phyloP scores from a whole-genome alignment of 1,140 invertebrate genomes.

The Zaprionus ghesquierei region DNA sequence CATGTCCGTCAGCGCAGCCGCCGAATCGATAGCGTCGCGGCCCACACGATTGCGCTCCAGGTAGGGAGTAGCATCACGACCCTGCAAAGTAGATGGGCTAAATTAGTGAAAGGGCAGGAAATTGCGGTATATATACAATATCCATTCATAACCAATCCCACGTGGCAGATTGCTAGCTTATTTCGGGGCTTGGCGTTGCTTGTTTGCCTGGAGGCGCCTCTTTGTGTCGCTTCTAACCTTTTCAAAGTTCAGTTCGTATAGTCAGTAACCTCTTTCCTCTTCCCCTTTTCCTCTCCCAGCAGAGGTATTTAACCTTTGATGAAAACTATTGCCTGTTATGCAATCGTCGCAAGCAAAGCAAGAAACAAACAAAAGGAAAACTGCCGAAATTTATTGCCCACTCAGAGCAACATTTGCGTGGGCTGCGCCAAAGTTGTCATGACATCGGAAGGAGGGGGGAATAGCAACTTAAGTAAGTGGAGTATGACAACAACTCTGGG shows the following conservation, averaged over 20 bases:
- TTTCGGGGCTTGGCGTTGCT: not conserved
- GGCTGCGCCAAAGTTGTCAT: not conserved
- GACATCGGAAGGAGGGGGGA: too few relatives aligned
- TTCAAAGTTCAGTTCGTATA: not conserved
- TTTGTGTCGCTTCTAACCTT: not conserved
- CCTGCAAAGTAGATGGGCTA: conserved; percentile 84
- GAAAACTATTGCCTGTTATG: conserved; percentile 49
- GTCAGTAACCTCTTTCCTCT: not conserved
- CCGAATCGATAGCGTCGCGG: conserved; percentile 96
- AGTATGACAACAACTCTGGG: conserved; percentile 37
- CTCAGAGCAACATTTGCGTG: conserved; percentile 4
- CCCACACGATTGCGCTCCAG: conserved; percentile 96
- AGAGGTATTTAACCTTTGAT: conserved; percentile 11
- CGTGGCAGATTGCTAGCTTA: not conserved
- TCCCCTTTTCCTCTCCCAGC: not conserved
- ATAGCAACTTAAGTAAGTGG: conserved; percentile 23
- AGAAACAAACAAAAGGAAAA: conserved; percentile 47
- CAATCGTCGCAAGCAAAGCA: conserved; percentile 26
- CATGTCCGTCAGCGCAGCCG: conserved; percentile 96
- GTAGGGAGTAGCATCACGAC: conserved; percentile 96
- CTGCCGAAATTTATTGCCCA: conserved; percentile 60
- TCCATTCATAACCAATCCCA: not conserved
- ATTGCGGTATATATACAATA: not conserved
- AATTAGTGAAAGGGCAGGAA: not conserved
- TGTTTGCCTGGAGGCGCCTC: not conserved